These are phyloP conservation scores for Enhydra lutris DNA, from an alignment of 2,113 vertebrate species.

Conservation along the genomic window DNA sequence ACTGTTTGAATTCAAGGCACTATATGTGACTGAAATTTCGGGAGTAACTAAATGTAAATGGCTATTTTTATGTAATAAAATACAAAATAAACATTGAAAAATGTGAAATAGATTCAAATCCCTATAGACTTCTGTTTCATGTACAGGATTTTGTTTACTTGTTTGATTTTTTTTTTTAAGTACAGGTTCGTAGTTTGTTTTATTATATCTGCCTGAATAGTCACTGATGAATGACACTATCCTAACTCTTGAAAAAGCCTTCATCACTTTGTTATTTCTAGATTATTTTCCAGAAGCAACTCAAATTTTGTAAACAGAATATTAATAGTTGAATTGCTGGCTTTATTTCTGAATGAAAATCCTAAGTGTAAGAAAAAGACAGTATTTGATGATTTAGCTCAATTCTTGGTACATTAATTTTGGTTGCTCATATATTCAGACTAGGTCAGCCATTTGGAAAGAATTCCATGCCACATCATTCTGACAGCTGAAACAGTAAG, in stretches of 20 bases:
- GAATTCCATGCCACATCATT: background rate
- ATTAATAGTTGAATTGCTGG: background rate
- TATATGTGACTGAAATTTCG: conserved; percentile 21
- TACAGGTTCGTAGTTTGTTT: background rate
- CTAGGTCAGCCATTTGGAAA: background rate
- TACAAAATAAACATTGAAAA: conserved; percentile 47
- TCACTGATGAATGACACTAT: background rate
- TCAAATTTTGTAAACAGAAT: background rate
- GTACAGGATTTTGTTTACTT: background rate
- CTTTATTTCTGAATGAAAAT: conserved; percentile 34
- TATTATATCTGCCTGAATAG: background rate
- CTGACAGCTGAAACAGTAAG: background rate
- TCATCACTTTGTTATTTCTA: background rate
- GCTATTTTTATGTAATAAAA: conserved; percentile 41
- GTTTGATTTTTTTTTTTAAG: background rate
- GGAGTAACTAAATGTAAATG: conserved; percentile 2
- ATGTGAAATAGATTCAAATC: background rate
- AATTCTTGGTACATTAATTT: background rate
- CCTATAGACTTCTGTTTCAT: background rate
- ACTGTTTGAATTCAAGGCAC: background rate
- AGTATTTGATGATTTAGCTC: background rate
- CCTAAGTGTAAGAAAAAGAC: background rate
- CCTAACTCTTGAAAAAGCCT: background rate
- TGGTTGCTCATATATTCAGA: background rate
- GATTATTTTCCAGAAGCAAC: background rate